phyloP scores from a whole-genome alignment of 2,888 invertebrate species.

The Iselma pallidipennis region DNA sequence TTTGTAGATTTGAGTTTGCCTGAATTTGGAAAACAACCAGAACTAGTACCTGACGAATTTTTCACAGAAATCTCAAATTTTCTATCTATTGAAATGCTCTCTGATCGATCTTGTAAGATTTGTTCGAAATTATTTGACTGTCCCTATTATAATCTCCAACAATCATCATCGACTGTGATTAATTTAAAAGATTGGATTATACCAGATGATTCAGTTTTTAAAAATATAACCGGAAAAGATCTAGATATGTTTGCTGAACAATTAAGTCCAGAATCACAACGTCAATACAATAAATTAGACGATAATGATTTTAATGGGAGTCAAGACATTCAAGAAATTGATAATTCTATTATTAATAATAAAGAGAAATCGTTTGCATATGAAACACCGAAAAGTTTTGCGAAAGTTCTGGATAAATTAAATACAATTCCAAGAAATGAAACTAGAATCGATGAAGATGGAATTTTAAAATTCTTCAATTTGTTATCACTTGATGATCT shows the following conservation, averaged over 20 bases:
- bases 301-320: not conserved
- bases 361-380: slow-evolving; percentile 34
- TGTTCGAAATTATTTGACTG: slow-evolving; percentile 59
- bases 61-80: slow-evolving; percentile 53
- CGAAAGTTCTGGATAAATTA: slow-evolving; percentile 31
- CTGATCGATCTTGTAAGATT: slow-evolving; percentile 52
- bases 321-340: slow-evolving; percentile 13
- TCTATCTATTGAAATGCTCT: slow-evolving; percentile 32
- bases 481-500: slow-evolving; percentile 33
- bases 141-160: slow-evolving; percentile 24
- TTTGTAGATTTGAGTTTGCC: not conserved
- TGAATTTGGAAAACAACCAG: not conserved
- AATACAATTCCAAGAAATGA: not conserved
- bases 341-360: slow-evolving; percentile 23
- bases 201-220: slow-evolving; percentile 36
- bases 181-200: slow-evolving; percentile 28
- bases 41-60: slow-evolving; percentile 55
- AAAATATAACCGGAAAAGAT: slow-evolving; percentile 38
- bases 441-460: not conserved
- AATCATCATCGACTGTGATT: not conserved
- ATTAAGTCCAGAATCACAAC: slow-evolving; percentile 26
- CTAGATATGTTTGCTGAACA: slow-evolving; percentile 36
- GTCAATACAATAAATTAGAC: not conserved
- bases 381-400: slow-evolving; percentile 38
- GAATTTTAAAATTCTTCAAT: slow-evolving; percentile 37